Conservation (phyloP, 2,113 vertebrate genomes). For the Leptocoma aspasia region DNA sequence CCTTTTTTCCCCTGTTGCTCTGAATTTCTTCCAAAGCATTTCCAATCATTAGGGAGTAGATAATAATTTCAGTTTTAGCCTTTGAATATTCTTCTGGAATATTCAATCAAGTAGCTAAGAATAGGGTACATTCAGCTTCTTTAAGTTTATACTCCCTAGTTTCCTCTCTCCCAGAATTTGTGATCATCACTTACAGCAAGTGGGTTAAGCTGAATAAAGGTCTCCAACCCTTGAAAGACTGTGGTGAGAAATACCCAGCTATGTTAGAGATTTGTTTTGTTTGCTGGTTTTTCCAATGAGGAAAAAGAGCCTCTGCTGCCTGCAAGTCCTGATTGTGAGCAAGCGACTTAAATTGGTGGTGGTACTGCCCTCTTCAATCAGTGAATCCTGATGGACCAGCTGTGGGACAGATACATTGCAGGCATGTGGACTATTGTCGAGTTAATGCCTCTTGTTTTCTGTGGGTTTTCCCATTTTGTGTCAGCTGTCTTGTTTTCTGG, state of each 20-base stretch:
- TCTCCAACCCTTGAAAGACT: not conserved
- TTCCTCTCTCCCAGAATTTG: not conserved
- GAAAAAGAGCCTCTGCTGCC: not conserved
- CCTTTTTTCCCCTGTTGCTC: accelerated
- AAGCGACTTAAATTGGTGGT: not conserved
- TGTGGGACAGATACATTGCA: not conserved
- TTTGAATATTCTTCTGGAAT: not conserved
- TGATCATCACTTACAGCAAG: not conserved
- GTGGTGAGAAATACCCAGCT: not conserved
- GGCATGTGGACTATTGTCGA: not conserved
- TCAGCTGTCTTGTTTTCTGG: not conserved
- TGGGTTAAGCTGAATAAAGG: not conserved
- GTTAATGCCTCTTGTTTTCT: not conserved
- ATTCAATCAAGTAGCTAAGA: not conserved
- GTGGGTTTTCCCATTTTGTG: not conserved
- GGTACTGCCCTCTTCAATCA: not conserved
- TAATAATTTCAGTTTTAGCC: not conserved
- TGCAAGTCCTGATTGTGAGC: not conserved
- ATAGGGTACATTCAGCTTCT: not conserved
- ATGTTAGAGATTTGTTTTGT: not conserved
- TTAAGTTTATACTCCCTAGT: not conserved
- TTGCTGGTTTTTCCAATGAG: not conserved
- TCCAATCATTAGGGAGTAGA: not conserved
- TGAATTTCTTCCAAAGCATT: not conserved
- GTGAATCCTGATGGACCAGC: not conserved